A percentile compares a stretch with the other conserved stretches of the same genome.
Conservation (phyloP, 2,888 invertebrate species). For the Carterocephalus palaemon region DNA sequence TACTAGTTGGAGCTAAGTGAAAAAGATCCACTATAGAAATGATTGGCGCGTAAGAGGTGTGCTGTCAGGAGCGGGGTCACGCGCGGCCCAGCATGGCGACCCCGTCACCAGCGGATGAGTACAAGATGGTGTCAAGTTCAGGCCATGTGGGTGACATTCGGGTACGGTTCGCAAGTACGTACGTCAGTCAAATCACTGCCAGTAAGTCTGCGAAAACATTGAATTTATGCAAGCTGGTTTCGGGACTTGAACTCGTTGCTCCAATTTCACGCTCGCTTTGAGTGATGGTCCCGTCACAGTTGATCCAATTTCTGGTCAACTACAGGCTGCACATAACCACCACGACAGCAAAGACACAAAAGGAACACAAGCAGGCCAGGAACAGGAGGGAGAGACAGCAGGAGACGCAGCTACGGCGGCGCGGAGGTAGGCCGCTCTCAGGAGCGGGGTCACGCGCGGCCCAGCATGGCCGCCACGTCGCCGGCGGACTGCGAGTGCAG, state of each 20-base stretch:
- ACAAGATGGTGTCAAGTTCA: constrained; percentile 68
- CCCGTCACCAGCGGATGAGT: constrained; percentile 82
- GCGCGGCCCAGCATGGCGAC: constrained; percentile 82
- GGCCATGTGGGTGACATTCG: constrained; percentile 59
- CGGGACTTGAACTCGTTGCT: too few relatives aligned
- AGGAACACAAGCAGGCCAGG: neutral
- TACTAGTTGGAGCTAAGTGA: too few relatives aligned
- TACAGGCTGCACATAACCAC: constrained; percentile 8
- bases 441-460: constrained; percentile 79
- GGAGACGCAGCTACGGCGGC: constrained; percentile 22
- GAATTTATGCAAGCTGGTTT: too few relatives aligned
- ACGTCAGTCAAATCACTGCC: too few relatives aligned
- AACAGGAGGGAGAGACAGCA: constrained; percentile 9
- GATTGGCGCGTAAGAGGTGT: constrained; percentile 26
- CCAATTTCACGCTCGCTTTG: neutral
- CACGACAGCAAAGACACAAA: constrained; percentile 4
- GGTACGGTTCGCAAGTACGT: constrained; percentile 68
- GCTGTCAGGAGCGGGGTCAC: constrained; percentile 71
- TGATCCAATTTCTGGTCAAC: neutral
- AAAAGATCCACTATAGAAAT: too few relatives aligned
- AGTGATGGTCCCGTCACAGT: too few relatives aligned
- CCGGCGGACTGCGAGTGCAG: constrained; percentile 82
- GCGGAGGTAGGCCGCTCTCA: constrained; percentile 40
- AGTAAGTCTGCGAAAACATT: too few relatives aligned
- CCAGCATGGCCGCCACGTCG: constrained; percentile 82